These are phyloP conservation scores for Mythimna albipuncta DNA, from an alignment of 2,888 invertebrate species.

Conservation along the genomic window DNA sequence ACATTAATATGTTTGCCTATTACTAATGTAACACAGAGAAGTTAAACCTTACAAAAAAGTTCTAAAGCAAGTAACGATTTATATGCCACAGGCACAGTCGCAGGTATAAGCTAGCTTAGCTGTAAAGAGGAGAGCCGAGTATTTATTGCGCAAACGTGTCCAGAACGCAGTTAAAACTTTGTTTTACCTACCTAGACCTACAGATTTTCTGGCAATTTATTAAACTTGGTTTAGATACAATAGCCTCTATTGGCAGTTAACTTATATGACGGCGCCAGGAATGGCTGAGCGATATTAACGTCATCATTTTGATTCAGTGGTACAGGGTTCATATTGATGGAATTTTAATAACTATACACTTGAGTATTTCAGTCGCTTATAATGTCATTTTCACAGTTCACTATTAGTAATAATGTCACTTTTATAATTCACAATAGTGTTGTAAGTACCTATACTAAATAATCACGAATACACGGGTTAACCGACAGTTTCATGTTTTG, in stretches of 20 bases:
- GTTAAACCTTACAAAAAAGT: neutral
- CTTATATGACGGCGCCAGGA: too few species aligned
- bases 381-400: too few species aligned
- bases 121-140: conserved; percentile 12
- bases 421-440: too few species aligned
- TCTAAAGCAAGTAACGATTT: neutral
- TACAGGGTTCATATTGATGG: too few species aligned
- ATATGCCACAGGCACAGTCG: conserved; percentile 3
- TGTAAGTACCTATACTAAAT: too few species aligned
- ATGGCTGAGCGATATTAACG: too few species aligned
- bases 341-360: too few species aligned
- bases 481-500: too few species aligned
- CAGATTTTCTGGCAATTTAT: conserved; percentile 13
- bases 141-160: conserved; percentile 51
- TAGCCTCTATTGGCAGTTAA: neutral
- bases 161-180: conserved; percentile 34
- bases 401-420: too few species aligned
- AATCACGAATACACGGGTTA: too few species aligned
- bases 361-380: too few species aligned
- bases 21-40: neutral
- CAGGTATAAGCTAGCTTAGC: conserved; percentile 11
- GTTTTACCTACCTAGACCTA: conserved; percentile 33
- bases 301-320: too few species aligned
- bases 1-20: neutral
- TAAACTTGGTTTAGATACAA: conserved; percentile 32